phyloP scores from a whole-genome alignment of 2,888 invertebrate genomes.

The Leucophora obtusa region DNA sequence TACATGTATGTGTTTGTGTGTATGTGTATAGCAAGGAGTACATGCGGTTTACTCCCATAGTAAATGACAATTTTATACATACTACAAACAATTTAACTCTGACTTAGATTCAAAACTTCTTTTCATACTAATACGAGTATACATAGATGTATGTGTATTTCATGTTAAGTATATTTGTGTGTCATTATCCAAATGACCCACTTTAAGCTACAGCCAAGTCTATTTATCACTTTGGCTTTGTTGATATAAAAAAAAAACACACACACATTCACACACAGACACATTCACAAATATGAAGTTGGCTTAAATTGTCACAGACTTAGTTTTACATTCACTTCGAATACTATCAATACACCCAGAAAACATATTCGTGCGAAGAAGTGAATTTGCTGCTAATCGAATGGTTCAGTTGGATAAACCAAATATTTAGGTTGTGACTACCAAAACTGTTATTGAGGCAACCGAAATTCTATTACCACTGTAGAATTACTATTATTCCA shows the following conservation, averaged over 20 bases:
- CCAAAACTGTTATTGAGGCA: neutral
- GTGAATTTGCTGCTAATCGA: no score
- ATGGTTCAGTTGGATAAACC: no score
- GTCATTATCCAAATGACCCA: conserved; percentile 67
- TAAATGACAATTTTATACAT: conserved; percentile 56
- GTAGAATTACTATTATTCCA: no score
- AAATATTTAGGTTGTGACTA: no score
- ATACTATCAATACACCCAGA: no score
- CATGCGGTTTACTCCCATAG: conserved; percentile 56
- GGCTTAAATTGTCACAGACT: conserved; percentile 61
- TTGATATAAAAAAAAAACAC: conserved; percentile 32
- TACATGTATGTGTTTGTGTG: neutral
- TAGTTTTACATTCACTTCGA: conserved; percentile 49
- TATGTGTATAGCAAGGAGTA: conserved; percentile 23
- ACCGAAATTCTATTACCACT: no score
- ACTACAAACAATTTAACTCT: conserved; percentile 55
- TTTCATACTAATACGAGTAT: neutral
- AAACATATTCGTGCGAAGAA: no score
- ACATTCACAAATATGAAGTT: conserved; percentile 22
- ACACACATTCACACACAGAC: neutral
- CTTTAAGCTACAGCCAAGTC: conserved; percentile 69
- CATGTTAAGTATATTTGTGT: conserved; percentile 44
- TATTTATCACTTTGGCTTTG: conserved; percentile 68
- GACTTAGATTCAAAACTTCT: conserved; percentile 40
- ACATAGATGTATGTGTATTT: conserved; percentile 4